Percentiles rank a stretch among this genome's conserved stretches.
phyloP scores from a whole-genome alignment of 1,140 invertebrate genomes.

The Metaphire vulgaris region DNA sequence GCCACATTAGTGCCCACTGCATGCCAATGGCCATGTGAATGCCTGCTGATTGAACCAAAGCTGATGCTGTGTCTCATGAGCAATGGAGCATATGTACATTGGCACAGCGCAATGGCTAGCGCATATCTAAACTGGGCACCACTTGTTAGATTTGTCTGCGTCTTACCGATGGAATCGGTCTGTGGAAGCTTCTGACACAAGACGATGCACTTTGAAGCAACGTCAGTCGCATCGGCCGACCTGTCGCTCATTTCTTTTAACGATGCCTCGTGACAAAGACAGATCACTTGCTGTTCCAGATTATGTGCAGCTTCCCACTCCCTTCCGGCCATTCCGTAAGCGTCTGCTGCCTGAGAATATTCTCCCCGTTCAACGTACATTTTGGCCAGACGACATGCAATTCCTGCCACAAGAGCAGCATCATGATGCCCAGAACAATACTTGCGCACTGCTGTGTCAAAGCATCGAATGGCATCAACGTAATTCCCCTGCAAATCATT shows the following conservation, averaged over 20 bases:
- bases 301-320: not conserved
- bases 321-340: not conserved
- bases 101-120: no score
- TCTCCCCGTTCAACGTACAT: not conserved
- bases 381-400: not conserved
- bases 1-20: no score
- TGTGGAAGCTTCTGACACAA: constrained; percentile 23
- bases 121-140: no score
- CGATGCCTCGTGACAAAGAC: constrained; percentile 32
- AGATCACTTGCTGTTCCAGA: constrained; percentile 23
- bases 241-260: constrained; percentile 23
- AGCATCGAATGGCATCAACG: constrained; percentile 32
- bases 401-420: not conserved
- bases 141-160: no score
- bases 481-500: constrained; percentile 33
- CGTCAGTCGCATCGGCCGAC: constrained; percentile 22
- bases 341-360: not conserved
- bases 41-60: no score
- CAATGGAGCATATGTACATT: no score
- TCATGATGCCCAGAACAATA: constrained; percentile 34
- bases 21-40: no score
- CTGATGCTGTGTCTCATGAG: no score
- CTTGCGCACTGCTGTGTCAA: constrained; percentile 33
- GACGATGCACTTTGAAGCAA: constrained; percentile 33
- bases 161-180: constrained; percentile 17